Percentiles rank a stretch among this genome's conserved stretches.
Evolutionary conservation across 2,888 invertebrate genomes (phyloP).

Genomic region (Phortica magna): DNA sequence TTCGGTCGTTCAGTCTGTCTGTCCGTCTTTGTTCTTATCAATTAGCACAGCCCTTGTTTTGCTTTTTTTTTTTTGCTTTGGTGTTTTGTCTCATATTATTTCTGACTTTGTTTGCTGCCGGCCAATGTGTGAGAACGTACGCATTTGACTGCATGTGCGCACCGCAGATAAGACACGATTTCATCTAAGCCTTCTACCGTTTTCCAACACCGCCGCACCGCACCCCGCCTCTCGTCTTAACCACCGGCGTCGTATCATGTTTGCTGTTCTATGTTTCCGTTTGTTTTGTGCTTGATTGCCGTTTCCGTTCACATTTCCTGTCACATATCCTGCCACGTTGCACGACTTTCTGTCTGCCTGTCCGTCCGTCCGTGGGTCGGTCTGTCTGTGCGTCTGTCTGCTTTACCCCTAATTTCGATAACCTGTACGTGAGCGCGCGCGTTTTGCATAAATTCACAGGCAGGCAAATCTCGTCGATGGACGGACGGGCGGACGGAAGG

Average conservation of each 20-base stretch:
- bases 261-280: not conserved
- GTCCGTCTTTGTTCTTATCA: conserved; percentile 7
- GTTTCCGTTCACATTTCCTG: conserved; percentile 30
- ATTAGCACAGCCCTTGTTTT: conserved; percentile 7
- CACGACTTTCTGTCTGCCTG: not conserved
- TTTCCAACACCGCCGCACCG: not conserved
- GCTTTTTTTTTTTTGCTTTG: not conserved
- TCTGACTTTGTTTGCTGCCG: not conserved
- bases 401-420: conserved; percentile 27
- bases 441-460: conserved; percentile 26
- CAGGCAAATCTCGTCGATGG: not conserved
- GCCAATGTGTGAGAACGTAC: conserved; percentile 10
- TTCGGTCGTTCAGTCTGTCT: not conserved
- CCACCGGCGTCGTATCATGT: not conserved
- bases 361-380: not conserved
- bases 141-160: conserved; percentile 23
- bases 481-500: not conserved
- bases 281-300: conserved; percentile 27
- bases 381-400: not conserved
- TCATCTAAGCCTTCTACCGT: not conserved
- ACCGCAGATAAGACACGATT: conserved; percentile 27
- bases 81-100: not conserved
- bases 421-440: conserved; percentile 4
- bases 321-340: conserved; percentile 31
- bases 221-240: not conserved